These are phyloP conservation scores for Lithosia quadra DNA, from an alignment of 2,888 invertebrate species.

Conservation along the genomic window DNA sequence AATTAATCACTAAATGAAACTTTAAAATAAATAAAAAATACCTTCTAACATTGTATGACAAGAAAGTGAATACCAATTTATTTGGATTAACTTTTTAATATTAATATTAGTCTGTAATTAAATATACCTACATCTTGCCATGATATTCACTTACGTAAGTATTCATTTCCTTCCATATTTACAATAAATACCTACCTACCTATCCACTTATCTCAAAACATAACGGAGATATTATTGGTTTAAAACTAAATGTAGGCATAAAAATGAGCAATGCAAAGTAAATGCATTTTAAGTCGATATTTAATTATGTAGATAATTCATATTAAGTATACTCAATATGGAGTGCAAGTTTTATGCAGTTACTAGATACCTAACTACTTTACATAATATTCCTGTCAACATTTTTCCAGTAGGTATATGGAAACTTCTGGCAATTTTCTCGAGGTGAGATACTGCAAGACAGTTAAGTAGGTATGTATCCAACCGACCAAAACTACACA, in stretches of 20 bases:
- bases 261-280: constrained; percentile 8
- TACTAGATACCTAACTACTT: too few species aligned
- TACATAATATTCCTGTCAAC: neutral
- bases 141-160: neutral
- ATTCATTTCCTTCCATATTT: neutral
- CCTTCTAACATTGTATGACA: neutral
- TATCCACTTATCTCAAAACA: neutral
- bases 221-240: neutral
- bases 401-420: neutral
- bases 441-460: too few species aligned
- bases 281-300: neutral
- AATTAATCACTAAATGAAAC: neutral
- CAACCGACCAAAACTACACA: too few species aligned
- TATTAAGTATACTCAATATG: neutral
- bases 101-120: constrained; percentile 6
- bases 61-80: neutral
- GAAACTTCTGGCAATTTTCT: too few species aligned
- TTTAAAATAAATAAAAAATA: neutral
- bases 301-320: neutral
- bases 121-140: constrained; percentile 9
- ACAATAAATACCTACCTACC: neutral
- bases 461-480: too few species aligned
- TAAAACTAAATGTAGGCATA: neutral
- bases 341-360: neutral
- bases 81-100: neutral